phyloP scores from a whole-genome alignment of 2,797 vertebrate species.

The Acanthurus lineatus region DNA sequence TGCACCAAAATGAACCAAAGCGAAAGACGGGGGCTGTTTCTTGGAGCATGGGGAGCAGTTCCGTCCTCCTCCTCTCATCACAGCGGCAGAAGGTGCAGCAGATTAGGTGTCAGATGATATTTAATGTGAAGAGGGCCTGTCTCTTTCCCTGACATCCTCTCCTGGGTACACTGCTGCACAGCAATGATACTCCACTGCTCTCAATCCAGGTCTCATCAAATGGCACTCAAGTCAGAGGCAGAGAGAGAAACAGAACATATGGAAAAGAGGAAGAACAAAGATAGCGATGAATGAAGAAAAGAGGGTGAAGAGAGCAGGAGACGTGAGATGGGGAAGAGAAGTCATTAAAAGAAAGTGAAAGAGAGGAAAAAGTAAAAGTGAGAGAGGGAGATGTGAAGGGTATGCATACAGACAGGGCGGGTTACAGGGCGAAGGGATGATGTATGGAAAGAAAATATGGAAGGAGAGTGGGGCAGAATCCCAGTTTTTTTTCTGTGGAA shows the following conservation, averaged over 20 bases:
- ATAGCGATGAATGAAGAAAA: slow-evolving; percentile 39
- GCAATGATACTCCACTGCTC: slow-evolving; percentile 69
- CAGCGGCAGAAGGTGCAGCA: slow-evolving; percentile 76
- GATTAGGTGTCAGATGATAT: slow-evolving; percentile 85
- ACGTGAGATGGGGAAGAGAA: slow-evolving; percentile 40
- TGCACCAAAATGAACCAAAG: slow-evolving; percentile 35
- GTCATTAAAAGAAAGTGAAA: slow-evolving; percentile 56
- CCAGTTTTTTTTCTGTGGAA: background rate
- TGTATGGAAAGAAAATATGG: slow-evolving; percentile 7
- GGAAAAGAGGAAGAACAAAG: slow-evolving; percentile 65
- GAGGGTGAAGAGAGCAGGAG: slow-evolving; percentile 37
- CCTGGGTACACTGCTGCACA: slow-evolving; percentile 74
- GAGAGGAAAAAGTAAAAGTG: slow-evolving; percentile 14
- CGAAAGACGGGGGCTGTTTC: slow-evolving; percentile 31
- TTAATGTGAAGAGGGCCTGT: slow-evolving; percentile 80
- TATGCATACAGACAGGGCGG: slow-evolving; percentile 11
- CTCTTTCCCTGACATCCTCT: slow-evolving; percentile 77
- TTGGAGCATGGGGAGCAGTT: slow-evolving; percentile 15
- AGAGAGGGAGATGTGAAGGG: slow-evolving; percentile 31
- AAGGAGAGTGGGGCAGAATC: slow-evolving; percentile 9
- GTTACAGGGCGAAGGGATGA: background rate
- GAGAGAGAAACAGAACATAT: slow-evolving; percentile 42
- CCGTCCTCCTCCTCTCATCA: slow-evolving; percentile 64
- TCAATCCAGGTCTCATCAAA: slow-evolving; percentile 81
- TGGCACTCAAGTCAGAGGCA: slow-evolving; percentile 65